Evolutionary conservation across 2,113 vertebrate genomes (phyloP), one percentile per base, ranked within the genome.

Genomic region (Myotis brandtii): DNA sequence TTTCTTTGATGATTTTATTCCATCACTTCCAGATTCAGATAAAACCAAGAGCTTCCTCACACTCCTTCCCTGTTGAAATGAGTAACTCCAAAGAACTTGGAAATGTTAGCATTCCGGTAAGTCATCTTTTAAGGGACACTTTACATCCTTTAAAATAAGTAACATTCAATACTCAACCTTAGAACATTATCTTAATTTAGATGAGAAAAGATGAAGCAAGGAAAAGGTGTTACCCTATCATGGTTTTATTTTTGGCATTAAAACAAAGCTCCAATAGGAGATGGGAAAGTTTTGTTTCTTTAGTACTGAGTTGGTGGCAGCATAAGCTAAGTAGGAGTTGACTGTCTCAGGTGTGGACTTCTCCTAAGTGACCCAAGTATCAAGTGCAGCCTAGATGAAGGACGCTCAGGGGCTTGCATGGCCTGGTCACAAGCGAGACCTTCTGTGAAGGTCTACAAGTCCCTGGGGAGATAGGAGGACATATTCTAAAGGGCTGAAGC

Each of bases 121-220:
- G 70, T 34, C 66, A 82, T 86, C 77, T 93, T 95, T 77, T 75
- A 82, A 69, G 37, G 62, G 92, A 80, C 95, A 94, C 56, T 43
- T 77, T 92, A 56, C 56, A 80, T 87, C 46, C 67, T 96, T 94
- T 90, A 90, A 86, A 95, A 84, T 95, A 97, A 95, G 85, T 85
- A 96, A 52, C 77, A 92, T 90, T 81, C 91, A 84, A 81, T 90
- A 90, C 46, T 92, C 77, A 88, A 85, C 72, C 95, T 86, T 93
- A 88, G 89, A 95, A 93, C 82, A 82, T 67, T 85, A 81, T 82
- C 64, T 77, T 97, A 95, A 93, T 95, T 96, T 97, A 91, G 80
- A 90, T 73, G 62, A 82, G 83, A 92, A 77, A 85, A 92, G 59
- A 66, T 84, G 9, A 75, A 94, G 37, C 52, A 81, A 94, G 23